phyloP scores from a whole-genome alignment of 2,113 vertebrate genomes.

The Triplophysa rosa region DNA sequence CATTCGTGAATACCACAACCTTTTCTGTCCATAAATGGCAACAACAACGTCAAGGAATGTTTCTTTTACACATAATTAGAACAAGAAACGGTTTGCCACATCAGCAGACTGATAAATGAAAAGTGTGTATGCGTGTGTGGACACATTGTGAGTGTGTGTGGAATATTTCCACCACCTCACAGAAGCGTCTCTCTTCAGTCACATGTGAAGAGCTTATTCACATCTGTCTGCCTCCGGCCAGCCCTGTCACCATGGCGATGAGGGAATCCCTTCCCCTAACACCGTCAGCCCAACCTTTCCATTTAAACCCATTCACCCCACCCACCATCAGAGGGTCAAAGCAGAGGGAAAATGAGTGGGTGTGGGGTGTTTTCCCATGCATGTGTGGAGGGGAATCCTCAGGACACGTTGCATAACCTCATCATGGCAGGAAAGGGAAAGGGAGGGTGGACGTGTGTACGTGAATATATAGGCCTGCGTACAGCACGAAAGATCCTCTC shows the following conservation, averaged over 20 bases:
- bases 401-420: slow-evolving; percentile 15
- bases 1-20: not conserved
- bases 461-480: slow-evolving; percentile 6
- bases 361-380: slow-evolving; percentile 34
- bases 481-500: not conserved
- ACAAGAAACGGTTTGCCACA: slow-evolving; percentile 18
- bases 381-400: slow-evolving; percentile 38
- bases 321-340: slow-evolving; percentile 11
- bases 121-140: slow-evolving; percentile 20
- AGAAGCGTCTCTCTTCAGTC: slow-evolving; percentile 61
- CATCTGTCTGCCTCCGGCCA: slow-evolving; percentile 52
- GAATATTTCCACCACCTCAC: slow-evolving; percentile 46
- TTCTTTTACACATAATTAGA: not conserved
- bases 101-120: slow-evolving; percentile 32
- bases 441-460: slow-evolving; percentile 5
- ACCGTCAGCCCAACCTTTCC: slow-evolving; percentile 19
- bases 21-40: not conserved
- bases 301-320: slow-evolving; percentile 12
- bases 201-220: slow-evolving; percentile 56
- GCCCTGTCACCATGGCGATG: slow-evolving; percentile 61
- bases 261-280: slow-evolving; percentile 40
- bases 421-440: slow-evolving; percentile 22
- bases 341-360: slow-evolving; percentile 36
- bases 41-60: not conserved
- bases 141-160: slow-evolving; percentile 26